phyloP scores from a whole-genome alignment of 2,797 vertebrate genomes.

The Halcyon leucocephala region DNA sequence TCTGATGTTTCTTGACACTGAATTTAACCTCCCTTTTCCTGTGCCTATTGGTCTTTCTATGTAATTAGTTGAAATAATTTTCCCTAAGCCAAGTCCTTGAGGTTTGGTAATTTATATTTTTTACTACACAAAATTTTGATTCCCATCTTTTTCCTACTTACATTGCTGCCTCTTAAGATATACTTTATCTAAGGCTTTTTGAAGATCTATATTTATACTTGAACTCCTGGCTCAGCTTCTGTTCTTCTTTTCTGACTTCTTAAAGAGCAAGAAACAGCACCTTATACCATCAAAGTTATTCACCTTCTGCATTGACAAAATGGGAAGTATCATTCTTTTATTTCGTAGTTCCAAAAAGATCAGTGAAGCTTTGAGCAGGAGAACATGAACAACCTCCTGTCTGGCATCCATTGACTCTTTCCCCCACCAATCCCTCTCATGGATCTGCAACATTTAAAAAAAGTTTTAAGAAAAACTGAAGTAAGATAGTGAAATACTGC shows the following conservation, averaged over 20 bases:
- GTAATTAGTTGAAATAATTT: background rate
- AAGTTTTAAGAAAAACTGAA: background rate
- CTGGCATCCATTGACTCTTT: background rate
- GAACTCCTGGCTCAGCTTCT: background rate
- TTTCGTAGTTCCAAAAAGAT: conserved; percentile 24
- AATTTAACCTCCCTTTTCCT: background rate
- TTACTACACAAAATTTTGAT: background rate
- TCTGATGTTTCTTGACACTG: background rate
- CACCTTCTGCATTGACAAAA: conserved; percentile 1
- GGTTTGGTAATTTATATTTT: background rate
- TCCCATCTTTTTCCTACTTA: background rate
- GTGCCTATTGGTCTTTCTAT: background rate
- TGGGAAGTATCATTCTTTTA: conserved; percentile 5
- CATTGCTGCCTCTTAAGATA: background rate
- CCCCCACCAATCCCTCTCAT: background rate
- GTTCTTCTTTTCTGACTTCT: background rate
- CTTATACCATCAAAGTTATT: conserved; percentile 23
- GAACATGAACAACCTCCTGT: conserved; percentile 16
- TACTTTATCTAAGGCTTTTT: background rate
- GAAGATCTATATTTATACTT: background rate
- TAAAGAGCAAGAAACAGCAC: background rate
- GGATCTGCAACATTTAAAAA: background rate
- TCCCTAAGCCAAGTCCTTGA: background rate
- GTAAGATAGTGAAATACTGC: background rate
- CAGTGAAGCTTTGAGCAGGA: conserved; percentile 28